Evolutionary conservation across 1,140 invertebrate genomes (phyloP), one percentile per base, ranked within the genome.

Genomic region (Antheraea mylitta): DNA sequence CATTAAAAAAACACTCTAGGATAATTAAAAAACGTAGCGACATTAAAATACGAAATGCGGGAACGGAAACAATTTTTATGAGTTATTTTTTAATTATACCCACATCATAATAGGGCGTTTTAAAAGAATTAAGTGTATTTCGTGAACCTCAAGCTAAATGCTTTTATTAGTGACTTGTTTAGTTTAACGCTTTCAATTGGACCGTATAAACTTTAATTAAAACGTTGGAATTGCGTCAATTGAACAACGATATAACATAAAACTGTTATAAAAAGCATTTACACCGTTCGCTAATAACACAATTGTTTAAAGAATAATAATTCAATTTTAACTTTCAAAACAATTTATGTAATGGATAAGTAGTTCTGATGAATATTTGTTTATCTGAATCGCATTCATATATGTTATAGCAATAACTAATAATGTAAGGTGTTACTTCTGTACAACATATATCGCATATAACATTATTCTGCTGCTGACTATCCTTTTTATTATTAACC

Each of bases 21-120:
- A 70, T 81, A 79, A 85, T 80, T 80, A 81, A 80, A 84, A 42
- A 64, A 19, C 48, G 66, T 70, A 71, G 53, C 64, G 37, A 67
- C n/a, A n/a, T 36, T 62, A 53, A 59, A 66, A 42, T 42, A 13
- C 45, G 45, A 53, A 53, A 53, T 53, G 45, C 45, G 45, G 45
- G 45, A 53, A 53, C 45, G 45, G 45, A 53, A 53, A 53, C 45
- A 53, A 53, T 53, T 53, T 30, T 53, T 53, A 53, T 53, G 45
- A n/a, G 45, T 53, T 13, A 53, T 38, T 66, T 64, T 72, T 68
- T 71, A 61, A 67, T 72, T 48, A 68, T 69, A 37, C 64, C 58
- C 42, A 53, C 65, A 65, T 64, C 36, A 13, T 53, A 60, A 64
- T 22, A 60, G 19, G 60, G 18, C 30, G 58, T 65, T 68, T 53